phyloP scores from a whole-genome alignment of 2,797 vertebrate species.

The Tarsius wallacei region DNA sequence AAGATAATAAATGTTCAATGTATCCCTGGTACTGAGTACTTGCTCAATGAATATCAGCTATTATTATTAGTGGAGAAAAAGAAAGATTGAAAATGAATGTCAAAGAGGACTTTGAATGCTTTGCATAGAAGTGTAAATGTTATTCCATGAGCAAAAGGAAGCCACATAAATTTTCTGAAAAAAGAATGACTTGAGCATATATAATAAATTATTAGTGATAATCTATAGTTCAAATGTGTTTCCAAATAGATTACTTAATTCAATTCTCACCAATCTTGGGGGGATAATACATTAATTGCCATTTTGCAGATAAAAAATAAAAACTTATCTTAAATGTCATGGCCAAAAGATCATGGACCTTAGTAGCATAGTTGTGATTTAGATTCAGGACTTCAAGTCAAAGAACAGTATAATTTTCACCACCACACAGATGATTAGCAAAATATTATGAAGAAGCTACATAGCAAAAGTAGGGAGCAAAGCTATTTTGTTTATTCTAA shows the following conservation, averaged over 20 bases:
- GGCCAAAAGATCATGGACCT: background rate
- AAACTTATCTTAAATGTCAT: background rate
- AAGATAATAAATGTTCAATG: background rate
- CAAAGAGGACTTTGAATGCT: constrained; percentile 1
- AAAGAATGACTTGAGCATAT: constrained; percentile 4
- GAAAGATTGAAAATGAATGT: constrained; percentile 13
- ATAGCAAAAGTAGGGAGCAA: background rate
- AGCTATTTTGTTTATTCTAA: background rate
- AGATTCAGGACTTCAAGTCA: background rate
- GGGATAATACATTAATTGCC: background rate
- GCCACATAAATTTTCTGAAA: background rate
- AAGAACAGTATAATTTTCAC: background rate
- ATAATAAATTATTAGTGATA: constrained; percentile 1
- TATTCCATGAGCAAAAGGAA: background rate
- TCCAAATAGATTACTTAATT: constrained; percentile 31
- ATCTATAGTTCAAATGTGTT: background rate
- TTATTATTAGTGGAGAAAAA: background rate
- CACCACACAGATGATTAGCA: background rate
- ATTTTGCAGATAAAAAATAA: background rate
- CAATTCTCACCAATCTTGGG: background rate
- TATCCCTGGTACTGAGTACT: background rate
- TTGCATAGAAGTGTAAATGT: background rate
- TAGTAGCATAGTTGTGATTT: background rate
- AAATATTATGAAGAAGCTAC: background rate
- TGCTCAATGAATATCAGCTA: background rate